These are phyloP conservation scores for Octopus sinensis DNA, from an alignment of 1,140 invertebrate species.

Conservation along the genomic window DNA sequence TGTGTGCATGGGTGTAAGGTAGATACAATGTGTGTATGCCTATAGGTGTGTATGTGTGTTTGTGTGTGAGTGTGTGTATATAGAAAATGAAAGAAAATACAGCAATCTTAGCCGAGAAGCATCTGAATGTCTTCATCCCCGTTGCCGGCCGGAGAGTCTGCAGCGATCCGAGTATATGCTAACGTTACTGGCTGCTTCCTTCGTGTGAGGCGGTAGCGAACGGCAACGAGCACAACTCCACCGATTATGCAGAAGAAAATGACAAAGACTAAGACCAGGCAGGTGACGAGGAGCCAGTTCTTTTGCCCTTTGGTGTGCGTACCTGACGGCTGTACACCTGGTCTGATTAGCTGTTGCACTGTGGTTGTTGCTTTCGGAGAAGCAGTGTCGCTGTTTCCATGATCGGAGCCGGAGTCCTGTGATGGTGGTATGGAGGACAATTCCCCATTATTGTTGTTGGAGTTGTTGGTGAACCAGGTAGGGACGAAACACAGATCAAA, in stretches of 20 bases:
- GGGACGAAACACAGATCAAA: not conserved
- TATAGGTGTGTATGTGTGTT: no score
- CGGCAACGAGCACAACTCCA: not conserved
- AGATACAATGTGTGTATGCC: no score
- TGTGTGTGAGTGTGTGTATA: no score
- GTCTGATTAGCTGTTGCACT: not conserved
- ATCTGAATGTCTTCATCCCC: constrained; percentile 2
- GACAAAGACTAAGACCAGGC: not conserved
- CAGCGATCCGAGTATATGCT: not conserved
- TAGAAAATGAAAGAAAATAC: no score
- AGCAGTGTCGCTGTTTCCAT: not conserved
- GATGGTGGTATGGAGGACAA: not conserved
- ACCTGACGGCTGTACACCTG: not conserved
- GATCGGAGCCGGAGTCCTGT: not conserved
- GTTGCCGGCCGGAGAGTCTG: not conserved
- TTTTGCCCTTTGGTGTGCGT: not conserved
- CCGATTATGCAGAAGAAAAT: not conserved
- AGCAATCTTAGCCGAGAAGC: not conserved
- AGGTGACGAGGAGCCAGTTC: not conserved
- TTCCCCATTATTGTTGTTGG: not conserved
- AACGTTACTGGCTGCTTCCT: not conserved
- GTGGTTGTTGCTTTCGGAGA: not conserved
- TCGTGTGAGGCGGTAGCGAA: not conserved
- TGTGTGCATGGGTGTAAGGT: no score
- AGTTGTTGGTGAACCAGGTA: not conserved